Conservation (phyloP, 2,113 vertebrate genomes). For the Silurus meridionalis region DNA sequence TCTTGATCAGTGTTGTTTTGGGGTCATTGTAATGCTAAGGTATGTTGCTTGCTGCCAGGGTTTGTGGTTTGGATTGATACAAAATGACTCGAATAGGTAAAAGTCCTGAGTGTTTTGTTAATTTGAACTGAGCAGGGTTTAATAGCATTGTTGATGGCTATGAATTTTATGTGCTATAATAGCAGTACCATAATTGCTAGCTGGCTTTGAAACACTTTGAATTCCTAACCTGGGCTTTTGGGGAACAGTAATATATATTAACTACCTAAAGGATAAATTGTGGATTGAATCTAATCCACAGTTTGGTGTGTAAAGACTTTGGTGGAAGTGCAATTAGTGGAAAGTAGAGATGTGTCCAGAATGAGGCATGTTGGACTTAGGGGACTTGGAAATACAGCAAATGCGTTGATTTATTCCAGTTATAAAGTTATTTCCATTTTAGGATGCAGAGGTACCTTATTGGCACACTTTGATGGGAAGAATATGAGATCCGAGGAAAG, state of each 20-base stretch:
- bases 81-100: slow-evolving; percentile 24
- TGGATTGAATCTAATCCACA: slow-evolving; percentile 12
- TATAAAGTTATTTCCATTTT: not conserved
- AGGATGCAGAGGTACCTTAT: not conserved
- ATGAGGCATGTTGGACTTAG: not conserved
- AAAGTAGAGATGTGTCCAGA: not conserved
- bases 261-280: slow-evolving; percentile 6
- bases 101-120: slow-evolving; percentile 18
- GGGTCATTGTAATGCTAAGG: slow-evolving; percentile 33
- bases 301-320: slow-evolving; percentile 22
- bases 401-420: not conserved
- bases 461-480: no score
- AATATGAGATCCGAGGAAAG: no score
- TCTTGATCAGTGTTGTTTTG: slow-evolving; percentile 34
- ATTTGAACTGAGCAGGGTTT: not conserved
- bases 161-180: slow-evolving; percentile 9
- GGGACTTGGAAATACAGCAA: not conserved
- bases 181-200: not conserved
- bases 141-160: not conserved
- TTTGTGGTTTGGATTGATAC: slow-evolving; percentile 39
- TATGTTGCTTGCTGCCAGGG: slow-evolving; percentile 30
- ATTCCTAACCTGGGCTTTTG: not conserved
- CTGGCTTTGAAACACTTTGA: not conserved
- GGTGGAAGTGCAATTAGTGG: not conserved
- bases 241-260: not conserved